phyloP scores from a whole-genome alignment of 1,140 invertebrate species.

The Potamilus streckersoni region DNA sequence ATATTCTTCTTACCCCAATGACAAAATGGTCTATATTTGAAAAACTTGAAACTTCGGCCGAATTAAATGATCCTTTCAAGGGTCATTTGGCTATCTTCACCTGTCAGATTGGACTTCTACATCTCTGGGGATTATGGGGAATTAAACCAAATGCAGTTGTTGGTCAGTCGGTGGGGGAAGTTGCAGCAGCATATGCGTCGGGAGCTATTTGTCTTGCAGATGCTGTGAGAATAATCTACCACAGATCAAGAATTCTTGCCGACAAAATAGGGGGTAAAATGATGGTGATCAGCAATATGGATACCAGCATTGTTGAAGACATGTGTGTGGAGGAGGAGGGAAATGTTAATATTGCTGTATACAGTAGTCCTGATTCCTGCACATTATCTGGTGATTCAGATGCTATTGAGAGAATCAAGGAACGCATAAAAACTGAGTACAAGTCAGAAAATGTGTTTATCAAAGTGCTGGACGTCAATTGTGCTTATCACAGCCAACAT shows the following conservation, averaged over 20 bases:
- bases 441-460: slow-evolving; percentile 10
- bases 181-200: slow-evolving; percentile 45
- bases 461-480: slow-evolving; percentile 30
- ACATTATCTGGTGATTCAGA: slow-evolving; percentile 45
- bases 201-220: slow-evolving; percentile 40
- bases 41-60: slow-evolving; percentile 15
- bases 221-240: slow-evolving; percentile 49
- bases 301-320: slow-evolving; percentile 27
- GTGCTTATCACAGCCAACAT: slow-evolving; percentile 44
- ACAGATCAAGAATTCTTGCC: slow-evolving; percentile 36
- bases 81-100: slow-evolving; percentile 50
- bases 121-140: slow-evolving; percentile 42
- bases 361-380: slow-evolving; percentile 45
- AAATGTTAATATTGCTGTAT: slow-evolving; percentile 43
- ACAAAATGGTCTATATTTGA: slow-evolving; percentile 35
- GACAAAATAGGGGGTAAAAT: slow-evolving; percentile 44
- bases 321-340: slow-evolving; percentile 18
- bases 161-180: slow-evolving; percentile 57
- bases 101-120: slow-evolving; percentile 43
- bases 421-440: neutral
- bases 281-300: slow-evolving; percentile 43
- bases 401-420: slow-evolving; percentile 20
- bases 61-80: slow-evolving; percentile 40
- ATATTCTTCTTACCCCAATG: slow-evolving; percentile 25
- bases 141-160: slow-evolving; percentile 41